Evolutionary conservation across 1,140 invertebrate species (phyloP), one percentile per base, ranked within the genome.

Genomic region (Drosophila sucinea): DNA sequence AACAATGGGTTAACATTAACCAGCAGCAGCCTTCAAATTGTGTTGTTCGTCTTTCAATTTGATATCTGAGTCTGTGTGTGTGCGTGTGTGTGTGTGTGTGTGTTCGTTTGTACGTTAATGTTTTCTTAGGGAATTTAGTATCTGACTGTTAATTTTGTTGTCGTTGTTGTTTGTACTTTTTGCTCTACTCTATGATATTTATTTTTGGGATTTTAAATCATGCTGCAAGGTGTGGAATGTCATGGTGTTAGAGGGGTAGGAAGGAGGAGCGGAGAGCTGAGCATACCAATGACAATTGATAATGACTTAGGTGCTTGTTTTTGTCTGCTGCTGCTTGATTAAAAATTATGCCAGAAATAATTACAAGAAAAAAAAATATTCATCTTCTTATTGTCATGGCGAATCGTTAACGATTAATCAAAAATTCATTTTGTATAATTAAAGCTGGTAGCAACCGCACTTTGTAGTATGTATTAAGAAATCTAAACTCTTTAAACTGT

Each of bases 81-180:
- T 51, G 5, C 27, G 23, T 47, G 40, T 33, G 35, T 38, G 35
- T 5, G n/a, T 62, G n/a, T 62, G 30, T 54, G 62, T 65, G 47
- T 60, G 35, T 60, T 25, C 41, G 29, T 60, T 60, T 66, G 67
- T 25, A 61, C 40, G 3, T 25, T 27, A 51, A 55, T 83, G 29
- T 84, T 83, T 83, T 77, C 51, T 65, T 73, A 60, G 73, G 81
- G 81, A 83, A 83, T 84, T 79, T 80, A 70, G 77, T 84, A 73
- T 54, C 69, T 69, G 66, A 23, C 77, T 85, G 81, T 77, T 84
- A 77, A 84, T 84, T 84, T 79, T 77, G 67, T 27, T 51, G 61
- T 58, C 74, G 73, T 71, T 25, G 44, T 51, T 51, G 44, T 51
- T 47, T 47, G 17, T n/a, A 29, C 6, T 51, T 54, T 41, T 38